A percentile compares a stretch with the other conserved stretches of the same genome.
These are phyloP conservation scores for Odocoileus virginianus DNA, from an alignment of 2,113 vertebrate species.

Conservation along the genomic window DNA sequence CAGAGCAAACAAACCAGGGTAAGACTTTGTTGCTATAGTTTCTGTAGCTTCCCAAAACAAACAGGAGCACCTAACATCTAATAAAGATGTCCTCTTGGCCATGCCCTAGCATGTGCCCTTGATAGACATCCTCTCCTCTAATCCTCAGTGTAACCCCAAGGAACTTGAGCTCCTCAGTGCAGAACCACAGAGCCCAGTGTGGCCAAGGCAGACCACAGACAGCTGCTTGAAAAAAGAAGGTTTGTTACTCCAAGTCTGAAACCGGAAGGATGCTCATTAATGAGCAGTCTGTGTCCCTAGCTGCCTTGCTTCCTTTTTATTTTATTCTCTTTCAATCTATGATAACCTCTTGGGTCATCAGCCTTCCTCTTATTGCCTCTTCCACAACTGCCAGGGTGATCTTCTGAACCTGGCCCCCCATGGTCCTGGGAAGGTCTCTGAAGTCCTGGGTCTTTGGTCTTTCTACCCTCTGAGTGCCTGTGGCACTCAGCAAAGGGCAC, in stretches of 20 bases:
- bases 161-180: background rate
- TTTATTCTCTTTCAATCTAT: background rate
- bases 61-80: rapidly evolving
- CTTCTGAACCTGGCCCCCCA: background rate
- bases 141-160: background rate
- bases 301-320: background rate
- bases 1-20: background rate
- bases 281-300: background rate
- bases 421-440: background rate
- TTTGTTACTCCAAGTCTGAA: background rate
- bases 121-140: too few species aligned
- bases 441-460: background rate
- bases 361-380: background rate
- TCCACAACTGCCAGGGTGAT: background rate
- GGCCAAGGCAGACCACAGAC: background rate
- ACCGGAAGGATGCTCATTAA: background rate
- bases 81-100: background rate
- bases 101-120: rapidly evolving
- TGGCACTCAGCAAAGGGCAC: background rate
- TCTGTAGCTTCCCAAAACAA: background rate
- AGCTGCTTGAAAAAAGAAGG: background rate
- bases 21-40: background rate
- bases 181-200: rapidly evolving
- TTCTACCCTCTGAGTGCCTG: background rate
- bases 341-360: background rate